Base-by-base conservation (phyloP, 2,113 vertebrate species). In the Cichladusa arquata region DNA sequence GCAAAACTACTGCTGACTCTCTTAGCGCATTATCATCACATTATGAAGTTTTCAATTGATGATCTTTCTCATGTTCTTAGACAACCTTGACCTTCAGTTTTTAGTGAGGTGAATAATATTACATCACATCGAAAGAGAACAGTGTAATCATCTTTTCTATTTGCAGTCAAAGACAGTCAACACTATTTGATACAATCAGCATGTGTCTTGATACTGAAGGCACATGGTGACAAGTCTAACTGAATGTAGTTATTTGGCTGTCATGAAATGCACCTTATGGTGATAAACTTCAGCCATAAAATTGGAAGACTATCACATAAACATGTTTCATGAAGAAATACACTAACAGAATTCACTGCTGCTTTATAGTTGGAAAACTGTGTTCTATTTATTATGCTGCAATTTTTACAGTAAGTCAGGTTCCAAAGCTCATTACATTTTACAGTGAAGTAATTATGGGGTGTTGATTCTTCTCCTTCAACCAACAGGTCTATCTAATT, bases 301-400 rank as follows among this genome's bases (percentile, higher is more conserved):
- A 98, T 98, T 97, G 98, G 98, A 98, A 98, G 98, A 98, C 98
- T 98, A 98, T 98, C 98, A 98, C 98, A 98, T 98, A 98, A 98
- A 98, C 98, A 98, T 98, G 98, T 97, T 98, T 98, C 98, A 98
- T 91, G 88, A 98, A 98, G 98, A 98, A 98, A 98, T 98, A 98
- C 98, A 96, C 98, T 97, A 97, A 97, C 97, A 97, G 98, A 98
- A 98, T 98, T 98, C 98, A 96, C 97, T 98, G 98, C 97, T 66
- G 95, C 97, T 97, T 98, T 98, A 98, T 98, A 97, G 98, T 97
- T 96, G 95, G 97, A 96, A 98, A 98, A 97, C 97, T 80, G 88
- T 34, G 25, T 96, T 98, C 95, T 97, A 98, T 98, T 98, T 98
- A 98, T 98, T 97, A 97, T 90, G 92, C 88, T 91, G 92, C 80